Base-by-base conservation (phyloP, 1,140 invertebrate species). In the Drosophila pruinosa region DNA sequence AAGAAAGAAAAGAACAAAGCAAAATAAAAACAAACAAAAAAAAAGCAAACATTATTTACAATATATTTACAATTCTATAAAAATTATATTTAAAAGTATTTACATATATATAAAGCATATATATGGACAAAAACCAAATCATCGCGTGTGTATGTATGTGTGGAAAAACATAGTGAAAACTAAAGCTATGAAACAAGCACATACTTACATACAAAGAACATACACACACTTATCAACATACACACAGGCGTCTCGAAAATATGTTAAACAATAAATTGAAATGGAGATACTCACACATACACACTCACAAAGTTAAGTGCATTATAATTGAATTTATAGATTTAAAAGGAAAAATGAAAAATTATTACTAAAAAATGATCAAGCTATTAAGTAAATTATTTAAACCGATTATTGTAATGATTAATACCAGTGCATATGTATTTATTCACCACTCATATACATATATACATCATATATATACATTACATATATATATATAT, bases 241-340 rank as follows among this genome's bases (percentile, higher is more conserved):
- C 62, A 81, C 41, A 78, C 45, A 41, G 48, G 71, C 59, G 78
- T 67, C 41, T 62, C 65, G 24, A 34, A 69, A 28, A 62, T 62
- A 69, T 54, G 47, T 43, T 62, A 45, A 45, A 61, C 28, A 61
- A 53, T 63, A 70, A 61, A 72, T 61, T 50, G 8, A 68, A 50
- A 41, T 24, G 19, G 48, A 53, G 31, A 54, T 50, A 67, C 22
- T 47, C n/a, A 77, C 48, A 62, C 38, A 52, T 31, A 63, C 26
- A 73, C 54, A 68, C 24, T 64, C 61, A 74, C 64, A 78, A 83
- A 86, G 75, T 88, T 88, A 88, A 88, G 82, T 88, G 82, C 82
- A 88, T 88, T 88, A 88, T 78, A 89, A 89, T 88, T 88, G 82
- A 88, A 88, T 82, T 86, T 86, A 86, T 88, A 86, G 82, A 86